Base-by-base conservation (phyloP, 2,888 invertebrate species). In the Dryobotodes eremita region DNA sequence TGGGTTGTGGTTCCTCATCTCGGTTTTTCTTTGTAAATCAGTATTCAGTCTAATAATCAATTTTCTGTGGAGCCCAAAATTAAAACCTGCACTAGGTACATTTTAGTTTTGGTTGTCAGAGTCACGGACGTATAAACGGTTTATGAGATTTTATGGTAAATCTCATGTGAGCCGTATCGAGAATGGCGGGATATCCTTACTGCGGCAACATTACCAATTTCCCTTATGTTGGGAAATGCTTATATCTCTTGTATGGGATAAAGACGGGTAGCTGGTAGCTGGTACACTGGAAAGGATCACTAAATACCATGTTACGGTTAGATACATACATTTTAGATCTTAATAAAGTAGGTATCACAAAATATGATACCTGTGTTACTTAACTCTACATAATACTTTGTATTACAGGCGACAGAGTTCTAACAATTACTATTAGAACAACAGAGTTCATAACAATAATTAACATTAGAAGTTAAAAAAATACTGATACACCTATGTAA, bases 111-210 rank as follows among this genome's bases (percentile, higher is more conserved):
- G 48, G 42, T 17, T 66, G 13, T n/a, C 17, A 42, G 23, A 79
- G 7, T 48, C 31, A 50, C 2, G 31, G 7, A 20, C 4, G 11
- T 31, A 20, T 20, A 36, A 83, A 68, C 23, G 59, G 23, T 59
- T 59, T 42, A 76, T 31, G 69, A 69, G 23, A 66, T 61, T 70
- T 48, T 84, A 62, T 62, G 42, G 53, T 65, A 82, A 82, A 61
- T 75, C 64, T 80, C 36, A 48, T 61, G 66, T 66, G n/a, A 80
- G 53, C 46, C 36, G 48, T 81, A 81, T 59, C 62, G 64, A 65
- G 62, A 31, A 84, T 50, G 46, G 59, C 65, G 50, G 82, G 86
- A 85, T 70, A 70, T 82, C 86, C 75, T 85, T 46, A 71, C 42
- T 80, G 48, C 42, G 81, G 68, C 62, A 59, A 53, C 62, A 53